Conservation (phyloP, 2,113 vertebrate genomes). For the Mus spicilegus region DNA sequence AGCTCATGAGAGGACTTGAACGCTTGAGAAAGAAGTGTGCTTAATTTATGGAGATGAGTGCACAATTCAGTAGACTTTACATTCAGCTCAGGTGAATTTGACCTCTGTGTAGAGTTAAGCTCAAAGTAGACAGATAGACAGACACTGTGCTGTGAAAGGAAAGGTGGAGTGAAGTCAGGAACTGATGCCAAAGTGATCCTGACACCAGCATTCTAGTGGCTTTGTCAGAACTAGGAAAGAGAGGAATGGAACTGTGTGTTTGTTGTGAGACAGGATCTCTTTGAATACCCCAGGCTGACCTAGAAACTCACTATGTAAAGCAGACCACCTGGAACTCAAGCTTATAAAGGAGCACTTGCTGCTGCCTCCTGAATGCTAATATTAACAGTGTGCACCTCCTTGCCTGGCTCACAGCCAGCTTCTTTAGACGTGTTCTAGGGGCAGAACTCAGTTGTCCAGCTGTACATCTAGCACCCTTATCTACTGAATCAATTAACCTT, state of each 20-base stretch:
- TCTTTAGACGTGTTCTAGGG: not conserved
- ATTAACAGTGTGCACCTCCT: not conserved
- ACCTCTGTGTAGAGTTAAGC: not conserved
- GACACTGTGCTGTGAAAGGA: not conserved
- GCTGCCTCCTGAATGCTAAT: not conserved
- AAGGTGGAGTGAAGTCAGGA: not conserved
- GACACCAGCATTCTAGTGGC: not conserved
- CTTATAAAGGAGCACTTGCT: not conserved
- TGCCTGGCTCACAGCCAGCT: not conserved
- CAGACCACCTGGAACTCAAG: not conserved
- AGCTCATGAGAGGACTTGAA: not conserved
- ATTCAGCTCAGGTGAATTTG: not conserved
- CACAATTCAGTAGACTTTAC: not conserved
- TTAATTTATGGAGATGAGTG: not conserved
- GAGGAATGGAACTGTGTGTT: not conserved
- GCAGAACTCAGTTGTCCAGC: not conserved
- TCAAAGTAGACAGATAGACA: not conserved
- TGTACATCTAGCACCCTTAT: not conserved
- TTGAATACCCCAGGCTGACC: not conserved
- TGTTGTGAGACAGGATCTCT: not conserved
- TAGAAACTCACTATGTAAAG: not conserved
- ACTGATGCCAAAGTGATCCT: not conserved
- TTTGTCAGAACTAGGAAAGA: conserved; percentile 24
- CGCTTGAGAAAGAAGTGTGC: conserved; percentile 32
- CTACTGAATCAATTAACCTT: not conserved